Base-by-base conservation (phyloP, 1,140 invertebrate species). In the Solenopsis fugax region DNA sequence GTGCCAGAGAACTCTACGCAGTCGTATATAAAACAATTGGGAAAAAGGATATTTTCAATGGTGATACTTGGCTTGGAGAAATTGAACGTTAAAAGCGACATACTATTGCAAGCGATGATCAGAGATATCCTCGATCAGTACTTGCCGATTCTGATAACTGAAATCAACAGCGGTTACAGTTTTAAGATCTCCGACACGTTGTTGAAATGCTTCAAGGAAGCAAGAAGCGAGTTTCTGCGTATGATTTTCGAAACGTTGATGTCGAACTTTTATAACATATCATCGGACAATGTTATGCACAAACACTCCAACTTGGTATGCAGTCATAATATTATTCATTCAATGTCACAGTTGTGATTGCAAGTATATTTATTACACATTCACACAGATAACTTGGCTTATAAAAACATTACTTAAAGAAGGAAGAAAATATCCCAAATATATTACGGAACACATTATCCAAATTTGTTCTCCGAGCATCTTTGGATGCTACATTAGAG, bases 41-140 rank as follows among this genome's bases (percentile, higher is more conserved):
- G 92, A 7, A 94, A 94, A 75, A 89, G 80, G 64, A 95, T 95
- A 86, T 95, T 95, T 80, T 94, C 93, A 18, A 92, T 92, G 92
- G 81, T 95, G 13, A 84, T 95, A 41, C 87, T 94, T 64, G 94
- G 95, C 48, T 71, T 95, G 4, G 94, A 94, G 72, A 82, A 88
- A 73, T 80, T 95, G 6, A 92, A 92, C 69, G n/a, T 93, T n/a
- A 92, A 92, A 78, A 88, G 88, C 45, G 94, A 95, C 48, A 89
- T 94, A 58, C 88, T 89, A 21, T 80, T 95, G n/a, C 93, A 94
- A 84, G 86, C 87, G 1, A 13, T 95, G 58, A 85, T 94, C 6
- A 88, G 92, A 86, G 92, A 93, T 85, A 88, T 95, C 12, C 94
- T 95, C 34, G 94, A 95, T 52, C 88, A 91, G 1, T 95, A 95